Evolutionary conservation across 2,888 invertebrate genomes (phyloP).

Genomic region (Adineta ricciae): DNA sequence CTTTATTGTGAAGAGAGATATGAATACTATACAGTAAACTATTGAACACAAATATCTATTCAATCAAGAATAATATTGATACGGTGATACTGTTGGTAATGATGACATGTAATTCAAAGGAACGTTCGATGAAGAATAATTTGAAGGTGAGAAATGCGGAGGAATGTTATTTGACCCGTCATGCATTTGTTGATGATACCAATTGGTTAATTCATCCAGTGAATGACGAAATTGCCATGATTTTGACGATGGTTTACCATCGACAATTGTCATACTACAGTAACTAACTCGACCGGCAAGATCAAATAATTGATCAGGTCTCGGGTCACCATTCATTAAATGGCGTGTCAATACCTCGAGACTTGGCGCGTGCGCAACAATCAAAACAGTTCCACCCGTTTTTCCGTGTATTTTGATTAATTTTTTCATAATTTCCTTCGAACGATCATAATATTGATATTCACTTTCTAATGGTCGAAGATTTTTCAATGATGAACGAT

Average conservation of each 20-base stretch:
- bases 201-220: background rate
- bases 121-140: background rate
- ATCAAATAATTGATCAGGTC: background rate
- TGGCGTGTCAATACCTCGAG: background rate
- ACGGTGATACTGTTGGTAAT: background rate
- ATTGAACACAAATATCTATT: too few species aligned
- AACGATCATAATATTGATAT: slow-evolving; percentile 12
- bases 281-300: background rate
- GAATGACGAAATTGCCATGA: slow-evolving; percentile 1
- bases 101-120: background rate
- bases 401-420: background rate
- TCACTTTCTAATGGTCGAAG: background rate
- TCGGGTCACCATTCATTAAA: background rate
- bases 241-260: background rate
- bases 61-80: too few species aligned
- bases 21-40: too few species aligned
- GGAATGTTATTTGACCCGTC: background rate
- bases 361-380: background rate
- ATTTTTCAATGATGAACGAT: background rate
- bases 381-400: slow-evolving; percentile 3
- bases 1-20: too few species aligned
- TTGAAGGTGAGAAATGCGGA: background rate
- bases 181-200: background rate
- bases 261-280: slow-evolving; percentile 8
- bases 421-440: background rate